Base-by-base conservation (phyloP, 2,888 invertebrate species). In the Apeira syringaria region DNA sequence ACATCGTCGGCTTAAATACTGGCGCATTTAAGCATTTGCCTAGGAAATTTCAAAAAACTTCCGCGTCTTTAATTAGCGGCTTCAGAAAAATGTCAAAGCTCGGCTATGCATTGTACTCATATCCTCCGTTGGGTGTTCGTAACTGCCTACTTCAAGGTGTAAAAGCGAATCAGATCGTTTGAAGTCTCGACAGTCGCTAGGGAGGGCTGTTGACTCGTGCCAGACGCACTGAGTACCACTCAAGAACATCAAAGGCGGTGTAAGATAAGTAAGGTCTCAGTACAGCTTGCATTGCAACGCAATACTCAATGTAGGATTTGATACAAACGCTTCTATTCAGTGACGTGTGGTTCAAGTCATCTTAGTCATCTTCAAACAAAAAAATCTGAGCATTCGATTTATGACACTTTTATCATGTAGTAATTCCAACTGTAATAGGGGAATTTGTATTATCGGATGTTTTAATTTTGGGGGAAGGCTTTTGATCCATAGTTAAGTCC, bases 131-230 rank as follows among this genome's bases (percentile, higher is more conserved):
- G 40, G 38, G 45, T 56, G 59, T 44, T 53, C 54, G 27, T 63
- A 65, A 60, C 64, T 61, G 65, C 67, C 72, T 74, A 67, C 75
- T 74, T 62, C 56, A 74, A 81, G 82, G 82, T 76, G 83, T 81
- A 81, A 83, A 83, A 68, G 83, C 80, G 75, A 80, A 81, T 80
- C 81, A 74, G 69, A 71, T 53, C 80, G 74, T 80, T 81, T 83
- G 76, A 80, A 75, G 80, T 77, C 64, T 65, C 62, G 63, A 61
- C 66, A 62, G 56, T 62, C 62, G 53, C 61, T 65, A 66, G 68
- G 69, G 74, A 69, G 70, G 49, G 68, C 66, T 70, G 71, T 77
- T 71, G 68, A 74, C 61, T 63, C 62, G 31, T 64, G 67, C 71
- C 72, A 76, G 79, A 81, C 82, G 80, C 71, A 73, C 55, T 51